Base-by-base conservation (phyloP, 2,797 vertebrate species). In the Pipistrellus pygmaeus region DNA sequence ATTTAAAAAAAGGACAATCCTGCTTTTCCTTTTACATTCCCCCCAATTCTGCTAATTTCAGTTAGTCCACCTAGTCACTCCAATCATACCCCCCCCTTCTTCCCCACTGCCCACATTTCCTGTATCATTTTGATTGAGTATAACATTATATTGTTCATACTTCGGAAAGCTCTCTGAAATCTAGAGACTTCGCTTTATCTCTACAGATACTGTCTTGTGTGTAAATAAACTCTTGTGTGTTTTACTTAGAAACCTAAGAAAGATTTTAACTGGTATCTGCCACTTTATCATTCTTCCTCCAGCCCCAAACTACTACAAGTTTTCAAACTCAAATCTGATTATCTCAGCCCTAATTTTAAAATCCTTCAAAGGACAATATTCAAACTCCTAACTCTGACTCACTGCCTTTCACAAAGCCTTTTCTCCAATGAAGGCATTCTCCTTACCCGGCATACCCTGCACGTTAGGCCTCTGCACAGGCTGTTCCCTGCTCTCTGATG, bases 271-370 rank as follows among this genome's bases (percentile, higher is more conserved):
- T 60, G 53, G 25, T 60, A 8, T 38, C 48, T 85, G 75, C 21
- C n/a, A 93, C 77, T 14, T 14, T 91, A n/a, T 73, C 25, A 76
- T 95, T 84, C 48, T 90, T 94, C 44, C 78, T 90, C 30, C 51
- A 51, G 66, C 21, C 62, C 80, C 57, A 62, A 85, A 88, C 62
- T 75, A 53, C 15, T 92, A 25, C 8, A 14, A 72, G 12, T 81
- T 93, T 94, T 94, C 72, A 89, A 89, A 88, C 53, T 91, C 64
- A n/a, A 83, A 94, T 84, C 55, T 93, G 72, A 95, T 86, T 88
- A 44, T 46, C 30, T 69, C 41, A 73, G 55, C 15, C 55, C 51
- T 75, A 92, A 78, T 85, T 94, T 86, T 41, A 94, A 93, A 95
- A 62, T 69, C 60, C 73, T 82, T 86, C 62, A 92, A 91, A 12